phyloP scores from a whole-genome alignment of 2,113 vertebrate genomes.

The Phylloscopus trochilus region DNA sequence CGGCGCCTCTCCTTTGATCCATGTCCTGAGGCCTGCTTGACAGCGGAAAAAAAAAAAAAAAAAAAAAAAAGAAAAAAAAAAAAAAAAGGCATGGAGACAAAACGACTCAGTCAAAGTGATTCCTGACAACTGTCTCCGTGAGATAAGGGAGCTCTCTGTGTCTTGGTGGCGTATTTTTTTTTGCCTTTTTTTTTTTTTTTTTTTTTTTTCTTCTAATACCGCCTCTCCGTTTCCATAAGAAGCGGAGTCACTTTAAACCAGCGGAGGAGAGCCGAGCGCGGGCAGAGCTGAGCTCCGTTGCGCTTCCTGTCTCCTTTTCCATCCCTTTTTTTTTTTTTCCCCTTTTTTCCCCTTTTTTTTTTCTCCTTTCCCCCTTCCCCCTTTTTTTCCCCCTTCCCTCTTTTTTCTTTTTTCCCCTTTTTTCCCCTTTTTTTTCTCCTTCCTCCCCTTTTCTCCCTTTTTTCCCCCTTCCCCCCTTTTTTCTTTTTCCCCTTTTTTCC shows the following conservation, averaged over 20 bases:
- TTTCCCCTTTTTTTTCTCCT: no score
- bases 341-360: no score
- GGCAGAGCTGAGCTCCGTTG: constrained; percentile 9
- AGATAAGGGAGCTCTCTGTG: constrained; percentile 88
- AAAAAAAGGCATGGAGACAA: constrained; percentile 77
- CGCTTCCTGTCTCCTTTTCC: background rate
- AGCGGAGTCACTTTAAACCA: constrained; percentile 79
- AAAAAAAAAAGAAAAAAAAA: no score
- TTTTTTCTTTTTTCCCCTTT: no score
- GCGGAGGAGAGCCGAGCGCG: background rate
- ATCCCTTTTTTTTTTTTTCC: no score
- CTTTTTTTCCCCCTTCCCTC: no score
- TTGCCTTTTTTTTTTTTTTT: background rate
- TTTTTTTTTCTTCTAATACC: constrained; percentile 68
- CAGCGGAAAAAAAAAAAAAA: constrained; percentile 76
- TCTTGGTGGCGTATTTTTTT: constrained; percentile 40
- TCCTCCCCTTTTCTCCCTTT: no score
- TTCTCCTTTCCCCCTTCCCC: no score
- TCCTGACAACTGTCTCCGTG: constrained; percentile 98
- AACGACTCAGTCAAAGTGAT: constrained; percentile 95
- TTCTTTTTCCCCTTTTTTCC: no score
- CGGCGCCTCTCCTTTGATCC: constrained; percentile 95
- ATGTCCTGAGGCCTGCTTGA: constrained; percentile 96
- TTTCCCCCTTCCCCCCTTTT: no score
- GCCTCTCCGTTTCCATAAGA: constrained; percentile 80